A percentile compares a stretch with the other conserved stretches of the same genome.
These are phyloP conservation scores for Propithecus deckenii DNA, from an alignment of 2,797 vertebrate genomes.

Conservation along the genomic window DNA sequence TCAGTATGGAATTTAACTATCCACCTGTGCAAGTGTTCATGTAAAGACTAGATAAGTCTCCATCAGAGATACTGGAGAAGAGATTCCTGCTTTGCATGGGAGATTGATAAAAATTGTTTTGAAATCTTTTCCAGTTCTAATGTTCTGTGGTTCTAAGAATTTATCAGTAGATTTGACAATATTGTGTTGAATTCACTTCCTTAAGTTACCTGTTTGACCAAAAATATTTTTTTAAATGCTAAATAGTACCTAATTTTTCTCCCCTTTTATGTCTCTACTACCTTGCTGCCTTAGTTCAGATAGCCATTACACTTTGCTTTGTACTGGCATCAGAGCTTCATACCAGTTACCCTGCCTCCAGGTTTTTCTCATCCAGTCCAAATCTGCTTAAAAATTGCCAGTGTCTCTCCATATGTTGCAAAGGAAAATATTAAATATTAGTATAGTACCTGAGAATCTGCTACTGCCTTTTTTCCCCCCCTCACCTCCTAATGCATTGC, in stretches of 20 bases:
- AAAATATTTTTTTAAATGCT: background rate
- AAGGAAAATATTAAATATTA: background rate
- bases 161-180: background rate
- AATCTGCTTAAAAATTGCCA: background rate
- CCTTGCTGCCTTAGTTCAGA: background rate
- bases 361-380: background rate
- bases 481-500: background rate
- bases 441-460: background rate
- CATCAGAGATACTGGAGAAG: background rate
- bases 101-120: background rate
- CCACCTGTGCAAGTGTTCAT: background rate
- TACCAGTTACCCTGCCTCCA: background rate
- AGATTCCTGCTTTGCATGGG: background rate
- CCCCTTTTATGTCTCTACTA: background rate
- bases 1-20: background rate
- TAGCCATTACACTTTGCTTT: background rate
- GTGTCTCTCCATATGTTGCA: background rate
- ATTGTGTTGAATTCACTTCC: background rate
- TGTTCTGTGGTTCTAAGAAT: background rate
- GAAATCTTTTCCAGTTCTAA: background rate
- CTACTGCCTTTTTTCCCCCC: background rate
- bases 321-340: background rate
- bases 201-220: background rate
- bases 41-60: background rate
- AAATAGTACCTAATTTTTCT: background rate